These are phyloP conservation scores for Drosophila cognata DNA, from an alignment of 2,888 invertebrate species.

Conservation along the genomic window DNA sequence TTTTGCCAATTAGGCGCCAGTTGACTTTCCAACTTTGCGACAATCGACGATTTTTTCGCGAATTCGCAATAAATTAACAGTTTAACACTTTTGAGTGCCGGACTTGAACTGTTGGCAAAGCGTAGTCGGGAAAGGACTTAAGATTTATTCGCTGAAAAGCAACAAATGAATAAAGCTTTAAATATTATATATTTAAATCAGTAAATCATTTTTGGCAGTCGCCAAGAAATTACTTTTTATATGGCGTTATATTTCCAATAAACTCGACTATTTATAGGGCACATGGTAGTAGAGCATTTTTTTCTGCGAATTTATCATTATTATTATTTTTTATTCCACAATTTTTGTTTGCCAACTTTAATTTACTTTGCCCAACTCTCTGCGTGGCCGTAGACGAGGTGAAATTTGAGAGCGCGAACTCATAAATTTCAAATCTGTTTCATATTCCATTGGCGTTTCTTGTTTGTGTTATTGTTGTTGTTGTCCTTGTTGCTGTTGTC, in stretches of 20 bases:
- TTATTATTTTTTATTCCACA: conserved; percentile 31
- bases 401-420: conserved; percentile 36
- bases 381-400: conserved; percentile 23
- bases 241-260: background rate
- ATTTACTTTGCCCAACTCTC: conserved; percentile 60
- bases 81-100: conserved; percentile 20
- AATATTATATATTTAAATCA: background rate
- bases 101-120: conserved; percentile 11
- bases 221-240: background rate
- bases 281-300: conserved; percentile 8
- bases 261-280: conserved; percentile 16
- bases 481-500: conserved; percentile 25
- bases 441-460: conserved; percentile 62
- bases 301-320: conserved; percentile 12
- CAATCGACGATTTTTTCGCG: conserved; percentile 29
- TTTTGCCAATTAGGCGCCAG: conserved; percentile 80
- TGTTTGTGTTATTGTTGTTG: conserved; percentile 37
- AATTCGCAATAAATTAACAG: conserved; percentile 63
- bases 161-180: conserved; percentile 26
- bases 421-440: conserved; percentile 77
- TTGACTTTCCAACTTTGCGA: conserved; percentile 63
- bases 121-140: conserved; percentile 31
- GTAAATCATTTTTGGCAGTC: background rate
- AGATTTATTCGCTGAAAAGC: conserved; percentile 18
- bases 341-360: conserved; percentile 66